A percentile compares a stretch with the other conserved stretches of the same genome.
Conservation (phyloP, 2,888 invertebrate species). For the Bombyx huttoni region DNA sequence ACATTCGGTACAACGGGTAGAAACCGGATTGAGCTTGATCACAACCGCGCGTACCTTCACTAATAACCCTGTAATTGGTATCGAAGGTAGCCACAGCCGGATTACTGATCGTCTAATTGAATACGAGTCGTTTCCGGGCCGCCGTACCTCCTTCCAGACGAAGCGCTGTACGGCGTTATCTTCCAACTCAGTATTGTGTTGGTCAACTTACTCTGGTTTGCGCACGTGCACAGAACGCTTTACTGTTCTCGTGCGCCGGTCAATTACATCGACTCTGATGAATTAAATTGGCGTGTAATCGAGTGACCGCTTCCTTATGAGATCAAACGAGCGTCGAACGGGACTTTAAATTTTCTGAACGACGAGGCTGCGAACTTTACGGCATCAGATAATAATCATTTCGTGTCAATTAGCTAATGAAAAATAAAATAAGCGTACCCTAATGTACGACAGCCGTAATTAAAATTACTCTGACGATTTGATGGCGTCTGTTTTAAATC, state of each 20-base stretch:
- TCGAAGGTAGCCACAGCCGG: slow-evolving; percentile 69
- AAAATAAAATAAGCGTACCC: slow-evolving; percentile 56
- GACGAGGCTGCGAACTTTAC: slow-evolving; percentile 41
- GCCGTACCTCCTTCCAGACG: slow-evolving; percentile 21
- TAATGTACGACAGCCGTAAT: slow-evolving; percentile 45
- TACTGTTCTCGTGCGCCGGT: slow-evolving; percentile 29
- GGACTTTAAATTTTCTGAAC: slow-evolving; percentile 41
- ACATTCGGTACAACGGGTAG: slow-evolving; percentile 15
- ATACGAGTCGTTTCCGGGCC: slow-evolving; percentile 58
- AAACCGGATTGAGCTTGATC: slow-evolving; percentile 32
- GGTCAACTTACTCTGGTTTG: slow-evolving; percentile 59
- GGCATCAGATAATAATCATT: slow-evolving; percentile 63
- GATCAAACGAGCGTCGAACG: slow-evolving; percentile 52
- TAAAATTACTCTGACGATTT: slow-evolving; percentile 57
- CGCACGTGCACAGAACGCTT: slow-evolving; percentile 40
- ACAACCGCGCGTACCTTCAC: slow-evolving; percentile 48
- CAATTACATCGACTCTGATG: slow-evolving; percentile 53
- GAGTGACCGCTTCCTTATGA: slow-evolving; percentile 29
- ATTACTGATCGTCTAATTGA: slow-evolving; percentile 72
- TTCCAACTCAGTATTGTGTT: slow-evolving; percentile 48
- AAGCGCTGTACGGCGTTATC: slow-evolving; percentile 18
- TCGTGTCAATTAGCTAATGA: slow-evolving; percentile 71
- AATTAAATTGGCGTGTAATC: slow-evolving; percentile 55
- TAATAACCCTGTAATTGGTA: slow-evolving; percentile 72
- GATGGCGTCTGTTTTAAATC: slow-evolving; percentile 53